These are phyloP conservation scores for Syrista parreyssii DNA, from an alignment of 2,888 invertebrate genomes.

Conservation along the genomic window DNA sequence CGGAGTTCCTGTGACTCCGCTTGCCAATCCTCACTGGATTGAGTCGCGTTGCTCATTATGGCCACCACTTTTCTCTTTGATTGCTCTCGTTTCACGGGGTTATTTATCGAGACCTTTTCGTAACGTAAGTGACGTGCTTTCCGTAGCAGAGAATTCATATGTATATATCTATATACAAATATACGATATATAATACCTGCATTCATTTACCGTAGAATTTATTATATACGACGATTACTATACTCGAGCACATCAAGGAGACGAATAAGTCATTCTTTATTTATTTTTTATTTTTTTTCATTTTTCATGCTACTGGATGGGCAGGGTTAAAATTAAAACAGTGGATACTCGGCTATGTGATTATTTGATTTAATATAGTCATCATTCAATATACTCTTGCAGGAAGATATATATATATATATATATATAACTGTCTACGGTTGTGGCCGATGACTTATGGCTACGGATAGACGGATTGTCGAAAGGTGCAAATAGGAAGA, in stretches of 20 bases:
- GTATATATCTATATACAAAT: constrained; percentile 10
- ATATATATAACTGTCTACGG: neutral
- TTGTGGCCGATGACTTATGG: neutral
- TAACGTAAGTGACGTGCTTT: constrained; percentile 24
- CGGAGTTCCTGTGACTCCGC: constrained; percentile 22
- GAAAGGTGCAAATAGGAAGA: neutral
- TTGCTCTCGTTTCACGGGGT: constrained; percentile 31
- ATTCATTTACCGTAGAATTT: no score
- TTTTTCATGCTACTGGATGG: neutral
- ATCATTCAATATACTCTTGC: neutral
- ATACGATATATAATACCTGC: neutral
- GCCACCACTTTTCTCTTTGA: constrained; percentile 11
- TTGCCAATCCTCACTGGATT: constrained; percentile 31
- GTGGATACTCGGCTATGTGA: neutral
- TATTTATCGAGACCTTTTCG: constrained; percentile 30
- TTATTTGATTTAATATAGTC: neutral
- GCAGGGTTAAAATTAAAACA: neutral
- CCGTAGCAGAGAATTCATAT: neutral
- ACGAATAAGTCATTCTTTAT: neutral
- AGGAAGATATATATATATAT: neutral
- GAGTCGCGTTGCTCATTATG: constrained; percentile 24
- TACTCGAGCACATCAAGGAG: neutral
- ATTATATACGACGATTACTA: no score
- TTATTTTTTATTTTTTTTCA: neutral
- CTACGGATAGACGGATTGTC: neutral